Percentiles rank a stretch among this genome's conserved stretches.
Evolutionary conservation across 2,888 invertebrate genomes (phyloP).

Genomic region (Drosophila rellima): DNA sequence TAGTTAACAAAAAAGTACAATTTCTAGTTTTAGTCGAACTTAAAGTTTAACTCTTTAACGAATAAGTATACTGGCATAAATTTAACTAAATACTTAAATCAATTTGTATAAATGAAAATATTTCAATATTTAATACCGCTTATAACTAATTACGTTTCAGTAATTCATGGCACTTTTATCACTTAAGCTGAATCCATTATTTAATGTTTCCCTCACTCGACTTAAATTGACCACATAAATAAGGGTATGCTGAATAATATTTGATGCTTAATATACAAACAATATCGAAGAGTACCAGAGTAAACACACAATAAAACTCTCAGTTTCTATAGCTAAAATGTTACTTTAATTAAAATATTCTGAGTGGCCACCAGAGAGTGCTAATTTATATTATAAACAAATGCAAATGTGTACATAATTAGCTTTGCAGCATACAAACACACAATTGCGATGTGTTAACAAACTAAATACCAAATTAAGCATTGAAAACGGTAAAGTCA

Average conservation of each 20-base stretch:
- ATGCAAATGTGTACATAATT: constrained; percentile 43
- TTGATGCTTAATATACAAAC: constrained; percentile 1
- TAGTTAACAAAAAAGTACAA: background rate
- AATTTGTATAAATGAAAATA: background rate
- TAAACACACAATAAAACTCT: constrained; percentile 10
- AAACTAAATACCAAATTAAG: constrained; percentile 39
- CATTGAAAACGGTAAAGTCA: background rate
- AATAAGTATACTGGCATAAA: background rate
- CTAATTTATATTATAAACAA: constrained; percentile 33
- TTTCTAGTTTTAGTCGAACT: background rate
- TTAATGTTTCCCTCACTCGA: background rate
- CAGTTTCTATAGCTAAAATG: constrained; percentile 23
- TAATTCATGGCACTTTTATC: constrained; percentile 6
- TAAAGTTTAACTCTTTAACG: too few species aligned
- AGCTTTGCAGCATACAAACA: constrained; percentile 11
- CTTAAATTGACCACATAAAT: constrained; percentile 4
- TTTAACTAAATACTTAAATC: background rate
- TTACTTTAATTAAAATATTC: constrained; percentile 17
- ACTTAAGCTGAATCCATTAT: background rate
- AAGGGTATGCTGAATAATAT: background rate
- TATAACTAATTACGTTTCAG: background rate
- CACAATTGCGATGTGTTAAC: constrained; percentile 38
- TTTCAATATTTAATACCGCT: background rate
- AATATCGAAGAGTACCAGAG: constrained; percentile 1
- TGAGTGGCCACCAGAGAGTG: constrained; percentile 12